Base-by-base conservation (phyloP, 2,888 invertebrate species). In the Mechanitis messenoides region DNA sequence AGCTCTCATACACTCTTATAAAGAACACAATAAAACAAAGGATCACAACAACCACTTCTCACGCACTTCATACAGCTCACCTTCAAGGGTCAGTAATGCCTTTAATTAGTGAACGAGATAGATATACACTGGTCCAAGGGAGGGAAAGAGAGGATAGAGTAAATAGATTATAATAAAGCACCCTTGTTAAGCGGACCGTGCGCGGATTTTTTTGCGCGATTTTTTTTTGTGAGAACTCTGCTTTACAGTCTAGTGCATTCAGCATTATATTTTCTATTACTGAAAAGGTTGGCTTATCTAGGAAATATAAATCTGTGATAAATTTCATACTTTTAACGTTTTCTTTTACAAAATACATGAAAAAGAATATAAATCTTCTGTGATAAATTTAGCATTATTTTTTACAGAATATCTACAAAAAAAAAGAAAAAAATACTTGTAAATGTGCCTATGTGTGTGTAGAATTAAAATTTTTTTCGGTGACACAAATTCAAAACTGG, bases 41-140 rank as follows among this genome's bases (percentile, higher is more conserved):
- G 80, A 82, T 83, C 84, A 84, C 76, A 84, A 84, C 80, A 83
- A 82, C 82, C 80, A 78, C 86, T 84, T 80, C 80, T 81, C 78
- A 80, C 80, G 79, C 74, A 78, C 81, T 20, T 20, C 20, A 20
- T 20, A 80, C 73, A 71, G 74, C 75, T 79, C 77, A 76, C 79
- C 77, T 82, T 79, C 72, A 75, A 80, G 84, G 84, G 86, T 84
- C 86, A 83, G 81, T 75, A 70, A 83, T 76, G 77, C 83, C 80
- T 80, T 88, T 87, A 88, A 88, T 87, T 88, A 87, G 68, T 66
- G 76, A 82, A 60, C 68, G 77, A 73, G 80, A 81, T 59, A 65
- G 58, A 53, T 9, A 68, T 74, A 77, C 62, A 63, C 45, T 60
- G 46, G 20, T 46, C 7, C 31, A 12, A 12, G 11, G 4, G 73